Evolutionary conservation across 2,888 invertebrate genomes (phyloP).

Genomic region (Himalopsyche japonica): DNA sequence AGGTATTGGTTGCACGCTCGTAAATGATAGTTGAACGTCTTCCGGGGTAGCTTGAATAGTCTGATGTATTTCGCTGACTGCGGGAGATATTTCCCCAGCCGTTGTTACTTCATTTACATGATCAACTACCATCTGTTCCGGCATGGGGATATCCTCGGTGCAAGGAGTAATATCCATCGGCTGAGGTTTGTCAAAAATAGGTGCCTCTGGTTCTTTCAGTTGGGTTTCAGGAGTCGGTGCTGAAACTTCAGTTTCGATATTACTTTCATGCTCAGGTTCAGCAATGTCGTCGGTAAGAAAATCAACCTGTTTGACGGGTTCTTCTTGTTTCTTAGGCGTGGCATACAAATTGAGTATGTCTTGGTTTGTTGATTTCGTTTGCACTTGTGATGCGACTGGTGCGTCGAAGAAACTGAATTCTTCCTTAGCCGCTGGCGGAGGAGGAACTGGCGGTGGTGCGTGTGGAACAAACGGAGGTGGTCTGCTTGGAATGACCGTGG

Average conservation of each 20-base stretch:
- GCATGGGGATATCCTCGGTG: slow-evolving; percentile 25
- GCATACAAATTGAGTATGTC: slow-evolving; percentile 64
- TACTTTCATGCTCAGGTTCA: slow-evolving; percentile 41
- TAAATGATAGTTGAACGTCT: background rate
- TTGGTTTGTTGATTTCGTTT: slow-evolving; percentile 60
- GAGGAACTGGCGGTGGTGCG: slow-evolving; percentile 38
- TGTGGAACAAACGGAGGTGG: slow-evolving; percentile 46
- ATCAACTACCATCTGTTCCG: slow-evolving; percentile 46
- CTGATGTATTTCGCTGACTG: background rate
- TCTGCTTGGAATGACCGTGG: slow-evolving; percentile 48
- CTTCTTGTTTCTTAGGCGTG: slow-evolving; percentile 50
- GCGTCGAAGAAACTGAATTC: slow-evolving; percentile 65
- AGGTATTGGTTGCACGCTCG: slow-evolving; percentile 3
- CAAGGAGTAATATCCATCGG: slow-evolving; percentile 36
- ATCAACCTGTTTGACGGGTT: slow-evolving; percentile 55
- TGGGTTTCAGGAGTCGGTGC: slow-evolving; percentile 32
- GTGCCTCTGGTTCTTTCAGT: slow-evolving; percentile 37
- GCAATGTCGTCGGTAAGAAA: slow-evolving; percentile 63
- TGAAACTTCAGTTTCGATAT: background rate
- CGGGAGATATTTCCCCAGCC: background rate
- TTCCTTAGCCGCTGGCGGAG: slow-evolving; percentile 43
- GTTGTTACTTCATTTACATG: background rate
- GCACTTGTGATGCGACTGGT: slow-evolving; percentile 56
- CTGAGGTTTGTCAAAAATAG: slow-evolving; percentile 40
- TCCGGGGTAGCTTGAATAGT: background rate